Conservation (phyloP, 2,113 vertebrate species). For the Heterocephalus glaber region DNA sequence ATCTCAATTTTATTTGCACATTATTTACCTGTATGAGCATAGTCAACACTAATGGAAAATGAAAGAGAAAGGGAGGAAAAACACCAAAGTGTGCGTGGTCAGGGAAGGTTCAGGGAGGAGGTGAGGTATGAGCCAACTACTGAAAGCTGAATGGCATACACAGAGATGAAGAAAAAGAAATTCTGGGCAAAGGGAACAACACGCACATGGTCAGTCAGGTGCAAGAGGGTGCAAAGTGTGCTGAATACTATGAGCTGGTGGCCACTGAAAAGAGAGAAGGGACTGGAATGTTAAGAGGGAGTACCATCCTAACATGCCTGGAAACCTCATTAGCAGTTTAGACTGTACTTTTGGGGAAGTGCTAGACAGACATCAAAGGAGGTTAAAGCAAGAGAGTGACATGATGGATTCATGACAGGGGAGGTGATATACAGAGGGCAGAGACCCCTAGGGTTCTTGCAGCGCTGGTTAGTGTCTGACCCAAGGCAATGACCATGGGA, state of each 20-base stretch:
- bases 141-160: not conserved
- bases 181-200: not conserved
- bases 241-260: not conserved
- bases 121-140: not conserved
- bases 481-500: not conserved
- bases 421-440: not conserved
- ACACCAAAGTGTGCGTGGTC: not conserved
- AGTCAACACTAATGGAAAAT: not conserved
- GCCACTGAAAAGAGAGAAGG: not conserved
- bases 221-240: not conserved
- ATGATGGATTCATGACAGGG: not conserved
- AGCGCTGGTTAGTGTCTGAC: not conserved
- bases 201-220: not conserved
- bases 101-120: not conserved
- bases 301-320: not conserved
- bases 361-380: not conserved
- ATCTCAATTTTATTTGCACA: slow-evolving; percentile 41
- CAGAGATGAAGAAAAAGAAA: not conserved
- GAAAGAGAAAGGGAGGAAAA: slow-evolving; percentile 1
- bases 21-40: not conserved
- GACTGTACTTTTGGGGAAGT: not conserved
- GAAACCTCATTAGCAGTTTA: not conserved
- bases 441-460: not conserved
- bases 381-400: slow-evolving; percentile 12
- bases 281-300: not conserved